Evolutionary conservation across 2,113 vertebrate species (phyloP).

Genomic region (Perca fluviatilis): DNA sequence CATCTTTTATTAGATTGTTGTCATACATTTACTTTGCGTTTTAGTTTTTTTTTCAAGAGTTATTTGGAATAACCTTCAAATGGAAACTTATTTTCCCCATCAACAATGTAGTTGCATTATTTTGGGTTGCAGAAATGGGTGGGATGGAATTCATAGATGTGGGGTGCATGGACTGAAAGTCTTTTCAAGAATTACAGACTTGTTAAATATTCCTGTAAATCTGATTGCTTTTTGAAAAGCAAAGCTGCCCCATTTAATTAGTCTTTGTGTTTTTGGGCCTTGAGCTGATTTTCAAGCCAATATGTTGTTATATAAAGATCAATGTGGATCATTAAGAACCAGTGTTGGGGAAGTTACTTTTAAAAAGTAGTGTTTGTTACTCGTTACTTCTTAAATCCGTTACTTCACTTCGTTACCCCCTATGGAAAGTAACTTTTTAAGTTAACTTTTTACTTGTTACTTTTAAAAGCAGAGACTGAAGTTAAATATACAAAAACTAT

Average conservation of each 20-base stretch:
- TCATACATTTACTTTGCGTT: conserved; percentile 29
- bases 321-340: conserved; percentile 20
- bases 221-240: conserved; percentile 52
- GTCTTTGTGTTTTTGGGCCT: conserved; percentile 41
- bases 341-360: too few species aligned
- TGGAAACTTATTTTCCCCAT: conserved; percentile 22
- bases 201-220: conserved; percentile 58
- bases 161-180: conserved; percentile 26
- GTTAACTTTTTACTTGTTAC: too few species aligned
- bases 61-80: conserved; percentile 7
- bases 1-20: conserved; percentile 35
- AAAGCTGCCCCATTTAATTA: conserved; percentile 46
- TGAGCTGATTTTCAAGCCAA: conserved; percentile 44
- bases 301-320: conserved; percentile 47
- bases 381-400: too few species aligned
- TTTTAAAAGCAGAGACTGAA: too few species aligned
- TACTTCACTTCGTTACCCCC: too few species aligned
- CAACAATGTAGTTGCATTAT: conserved; percentile 18
- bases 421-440: too few species aligned
- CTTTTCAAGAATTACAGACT: conserved; percentile 61
- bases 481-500: too few species aligned
- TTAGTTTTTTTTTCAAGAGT: conserved; percentile 24
- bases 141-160: conserved; percentile 51
- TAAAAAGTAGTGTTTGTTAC: too few species aligned
- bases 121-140: conserved; percentile 28